Conservation (phyloP, 2,113 vertebrate genomes). For the Pachypanchax playfairii region DNA sequence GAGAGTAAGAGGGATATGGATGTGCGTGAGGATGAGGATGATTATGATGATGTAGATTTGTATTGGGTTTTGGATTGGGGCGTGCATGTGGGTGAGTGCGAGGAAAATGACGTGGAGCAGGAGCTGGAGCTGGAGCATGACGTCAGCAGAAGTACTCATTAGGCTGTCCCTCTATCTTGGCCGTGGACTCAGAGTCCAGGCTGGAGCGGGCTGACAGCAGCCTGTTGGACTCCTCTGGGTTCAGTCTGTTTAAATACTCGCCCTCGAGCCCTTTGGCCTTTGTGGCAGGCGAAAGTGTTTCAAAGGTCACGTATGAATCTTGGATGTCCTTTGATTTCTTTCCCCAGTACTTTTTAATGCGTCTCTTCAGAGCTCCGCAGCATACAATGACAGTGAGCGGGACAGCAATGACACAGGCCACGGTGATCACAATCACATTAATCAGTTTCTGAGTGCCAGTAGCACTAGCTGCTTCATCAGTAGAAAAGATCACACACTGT, state of each 20-base stretch:
- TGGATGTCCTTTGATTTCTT: slow-evolving; percentile 85
- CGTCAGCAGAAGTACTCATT: slow-evolving; percentile 95
- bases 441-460: slow-evolving; percentile 94
- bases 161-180: slow-evolving; percentile 83
- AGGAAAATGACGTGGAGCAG: slow-evolving; percentile 59
- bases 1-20: slow-evolving; percentile 26
- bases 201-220: slow-evolving; percentile 90
- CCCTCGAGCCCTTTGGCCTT: slow-evolving; percentile 86
- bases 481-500: slow-evolving; percentile 96
- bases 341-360: slow-evolving; percentile 85
- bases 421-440: slow-evolving; percentile 93
- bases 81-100: slow-evolving; percentile 41
- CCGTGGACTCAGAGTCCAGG: slow-evolving; percentile 87
- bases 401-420: slow-evolving; percentile 91
- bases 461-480: slow-evolving; percentile 88
- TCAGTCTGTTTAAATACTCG: slow-evolving; percentile 85
- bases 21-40: slow-evolving; percentile 22
- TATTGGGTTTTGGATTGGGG: slow-evolving; percentile 15
- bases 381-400: slow-evolving; percentile 94
- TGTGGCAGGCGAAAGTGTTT: slow-evolving; percentile 85
- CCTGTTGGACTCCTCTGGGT: slow-evolving; percentile 89
- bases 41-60: slow-evolving; percentile 1
- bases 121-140: slow-evolving; percentile 76
- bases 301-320: slow-evolving; percentile 90
- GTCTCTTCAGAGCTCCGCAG: slow-evolving; percentile 88